These are phyloP conservation scores for Spinus pinus DNA, from an alignment of 2,797 vertebrate species.

Conservation along the genomic window DNA sequence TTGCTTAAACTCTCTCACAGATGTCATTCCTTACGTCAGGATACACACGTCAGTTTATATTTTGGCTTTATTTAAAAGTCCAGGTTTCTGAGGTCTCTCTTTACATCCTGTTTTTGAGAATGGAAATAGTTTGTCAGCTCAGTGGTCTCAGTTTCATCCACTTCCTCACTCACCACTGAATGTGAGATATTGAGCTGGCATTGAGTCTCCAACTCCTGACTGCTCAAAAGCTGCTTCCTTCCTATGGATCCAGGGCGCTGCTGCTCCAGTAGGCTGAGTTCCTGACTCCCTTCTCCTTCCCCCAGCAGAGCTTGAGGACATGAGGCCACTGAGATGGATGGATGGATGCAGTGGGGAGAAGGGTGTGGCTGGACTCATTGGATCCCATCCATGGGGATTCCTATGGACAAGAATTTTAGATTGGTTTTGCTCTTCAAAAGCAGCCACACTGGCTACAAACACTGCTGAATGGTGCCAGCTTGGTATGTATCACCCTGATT, in stretches of 20 bases:
- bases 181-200: neutral
- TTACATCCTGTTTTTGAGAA: neutral
- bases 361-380: neutral
- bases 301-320: neutral
- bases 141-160: constrained; percentile 6
- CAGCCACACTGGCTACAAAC: neutral
- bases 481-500: neutral
- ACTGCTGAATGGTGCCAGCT: neutral
- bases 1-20: constrained; percentile 6
- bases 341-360: neutral
- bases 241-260: neutral
- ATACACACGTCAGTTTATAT: constrained; percentile 2
- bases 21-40: constrained; percentile 28
- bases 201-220: neutral
- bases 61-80: constrained; percentile 23
- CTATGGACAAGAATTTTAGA: neutral
- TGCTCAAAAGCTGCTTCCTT: constrained; percentile 6
- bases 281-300: neutral
- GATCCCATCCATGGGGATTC: neutral
- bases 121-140: neutral
- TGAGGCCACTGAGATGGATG: neutral
- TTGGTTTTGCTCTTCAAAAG: neutral
- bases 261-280: fast-evolving
- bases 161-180: constrained; percentile 10
- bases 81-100: constrained; percentile 18